Conservation (phyloP, 2,888 invertebrate species). For the Caradrina kadenii region DNA sequence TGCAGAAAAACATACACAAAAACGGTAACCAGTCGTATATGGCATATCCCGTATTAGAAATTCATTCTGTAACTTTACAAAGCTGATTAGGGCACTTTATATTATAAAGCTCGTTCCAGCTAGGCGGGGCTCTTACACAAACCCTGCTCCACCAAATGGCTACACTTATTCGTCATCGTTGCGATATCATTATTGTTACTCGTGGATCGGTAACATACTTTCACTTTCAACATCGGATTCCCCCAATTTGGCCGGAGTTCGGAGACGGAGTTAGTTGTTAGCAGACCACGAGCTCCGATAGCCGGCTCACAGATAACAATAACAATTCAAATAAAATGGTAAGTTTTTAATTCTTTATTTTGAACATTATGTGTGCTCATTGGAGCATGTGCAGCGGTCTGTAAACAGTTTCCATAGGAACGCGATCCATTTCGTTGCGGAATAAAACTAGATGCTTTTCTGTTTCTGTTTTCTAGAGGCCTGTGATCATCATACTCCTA, state of each 20-base stretch:
- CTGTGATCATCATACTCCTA: constrained; percentile 69
- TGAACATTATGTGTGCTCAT: not conserved
- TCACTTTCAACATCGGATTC: constrained; percentile 79
- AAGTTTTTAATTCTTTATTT: constrained; percentile 1
- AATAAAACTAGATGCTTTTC: constrained; percentile 21
- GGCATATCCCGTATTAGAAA: too few relatives aligned
- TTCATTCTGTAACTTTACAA: not conserved
- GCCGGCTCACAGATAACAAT: constrained; percentile 38
- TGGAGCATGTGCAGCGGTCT: not conserved
- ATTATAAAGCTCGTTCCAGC: constrained; percentile 14
- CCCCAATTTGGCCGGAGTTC: constrained; percentile 64
- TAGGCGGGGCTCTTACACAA: constrained; percentile 54
- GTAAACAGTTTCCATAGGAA: not conserved
- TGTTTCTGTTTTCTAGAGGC: constrained; percentile 69
- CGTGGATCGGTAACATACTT: constrained; percentile 76
- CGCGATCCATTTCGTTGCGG: not conserved
- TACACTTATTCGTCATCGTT: constrained; percentile 71
- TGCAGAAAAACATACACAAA: too few relatives aligned
- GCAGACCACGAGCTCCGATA: constrained; percentile 55
- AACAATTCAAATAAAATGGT: constrained; percentile 45
- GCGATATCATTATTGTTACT: constrained; percentile 78
- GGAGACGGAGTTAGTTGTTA: constrained; percentile 61
- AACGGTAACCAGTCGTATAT: not conserved
- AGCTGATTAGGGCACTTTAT: not conserved
- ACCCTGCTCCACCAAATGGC: constrained; percentile 32